Evolutionary conservation across 2,888 invertebrate genomes (phyloP), one percentile per base, ranked within the genome.

Genomic region (Leuctra nigra): DNA sequence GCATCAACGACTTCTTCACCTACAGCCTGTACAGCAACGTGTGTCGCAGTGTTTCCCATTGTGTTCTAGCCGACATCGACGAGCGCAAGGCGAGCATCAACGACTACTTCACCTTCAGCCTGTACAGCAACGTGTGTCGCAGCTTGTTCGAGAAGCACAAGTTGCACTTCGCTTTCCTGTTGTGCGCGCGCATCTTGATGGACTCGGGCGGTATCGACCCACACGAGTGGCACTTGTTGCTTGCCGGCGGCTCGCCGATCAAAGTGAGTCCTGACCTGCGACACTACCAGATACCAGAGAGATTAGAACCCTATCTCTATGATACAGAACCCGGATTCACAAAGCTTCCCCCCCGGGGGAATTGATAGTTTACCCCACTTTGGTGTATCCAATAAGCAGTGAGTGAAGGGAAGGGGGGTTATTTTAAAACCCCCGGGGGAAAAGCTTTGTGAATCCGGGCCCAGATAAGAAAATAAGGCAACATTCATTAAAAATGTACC

Each of bases 101-200:
- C 52, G 83, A 87, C 20, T 82, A 86, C 66, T 87, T 94, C 70
- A 92, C 91, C 4, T 87, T 84, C 68, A 82, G 85, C 60, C 76
- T 95, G 1, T 94, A 90, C 70, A 79, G 80, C 63, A 94, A 91
- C 69, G 90, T 94, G 7, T 92, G 93, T 66, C 81, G 93, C 50
- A 91, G 92, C 62, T 78, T 95, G 54, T 94, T 95, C 67, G 93
- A 93, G 68, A 84, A 83, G 59, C 89, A 95, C 73, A 93, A 94
- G 73, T 74, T 94, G 13, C 77, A 91, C 61, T 94, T 91, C 71
- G 90, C 87, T 6, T 86, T 91, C 66, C 76, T 88, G 22, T 68
- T 89, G 24, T 83, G 85, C 61, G 81, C 80, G 0, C 75, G 90
- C 36, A 82, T 89, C 14, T 71, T 82, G 62, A 73, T 87, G 63